phyloP scores from a whole-genome alignment of 30 jellyfish, hydroid and myxozoan genomes.

The Nemopilema nomurai region DNA sequence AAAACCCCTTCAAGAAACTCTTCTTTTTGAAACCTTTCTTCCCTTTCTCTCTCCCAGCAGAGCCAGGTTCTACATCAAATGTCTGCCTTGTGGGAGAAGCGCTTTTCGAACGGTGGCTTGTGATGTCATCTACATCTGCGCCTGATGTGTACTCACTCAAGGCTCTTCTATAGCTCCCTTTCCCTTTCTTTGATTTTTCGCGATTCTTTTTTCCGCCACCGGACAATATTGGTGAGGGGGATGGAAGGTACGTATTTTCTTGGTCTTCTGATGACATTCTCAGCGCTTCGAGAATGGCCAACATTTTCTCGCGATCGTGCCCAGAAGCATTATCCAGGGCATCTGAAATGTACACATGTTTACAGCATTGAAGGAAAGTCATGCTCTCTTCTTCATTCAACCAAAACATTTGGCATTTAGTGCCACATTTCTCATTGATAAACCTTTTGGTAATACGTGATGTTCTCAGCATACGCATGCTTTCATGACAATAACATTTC shows the following conservation, averaged over 20 bases:
- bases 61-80: neutral
- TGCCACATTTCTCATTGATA: too few relatives aligned
- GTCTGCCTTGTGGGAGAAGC: constrained; percentile 32
- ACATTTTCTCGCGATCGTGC: constrained; percentile 83
- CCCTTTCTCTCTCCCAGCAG: neutral
- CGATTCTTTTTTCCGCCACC: constrained; percentile 31
- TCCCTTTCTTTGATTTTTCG: constrained; percentile 16
- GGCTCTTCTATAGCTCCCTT: constrained; percentile 48
- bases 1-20: constrained; percentile 62
- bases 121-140: constrained; percentile 2
- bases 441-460: too few relatives aligned
- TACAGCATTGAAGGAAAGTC: too few relatives aligned
- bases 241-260: constrained; percentile 41
- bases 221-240: constrained; percentile 56
- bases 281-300: constrained; percentile 80
- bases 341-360: too few relatives aligned
- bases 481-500: too few relatives aligned
- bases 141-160: constrained; percentile 41
- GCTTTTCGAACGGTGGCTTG: constrained; percentile 47
- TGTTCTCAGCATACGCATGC: too few relatives aligned
- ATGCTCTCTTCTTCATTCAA: too few relatives aligned
- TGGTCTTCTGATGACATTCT: constrained; percentile 78
- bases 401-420: too few relatives aligned
- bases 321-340: constrained; percentile 93
- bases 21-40: constrained; percentile 18